These are phyloP conservation scores for Macrophya alboannulata DNA, from an alignment of 2,888 invertebrate genomes.

Conservation along the genomic window DNA sequence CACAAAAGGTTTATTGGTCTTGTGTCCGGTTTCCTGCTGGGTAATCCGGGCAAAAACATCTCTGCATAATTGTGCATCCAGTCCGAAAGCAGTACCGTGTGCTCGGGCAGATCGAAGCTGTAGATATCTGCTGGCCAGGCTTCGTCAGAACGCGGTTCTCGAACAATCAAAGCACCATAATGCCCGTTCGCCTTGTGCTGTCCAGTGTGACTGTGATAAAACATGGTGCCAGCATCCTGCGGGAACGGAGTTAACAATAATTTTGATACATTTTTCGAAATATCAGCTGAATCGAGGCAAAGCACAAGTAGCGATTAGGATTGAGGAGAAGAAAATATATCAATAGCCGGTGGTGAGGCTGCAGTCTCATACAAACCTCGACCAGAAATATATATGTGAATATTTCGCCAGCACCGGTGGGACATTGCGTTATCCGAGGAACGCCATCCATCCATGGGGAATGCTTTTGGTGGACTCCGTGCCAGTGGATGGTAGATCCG, in stretches of 20 bases:
- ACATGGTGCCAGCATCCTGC: conserved; percentile 71
- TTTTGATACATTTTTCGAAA: conserved; percentile 58
- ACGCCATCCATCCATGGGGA: no score
- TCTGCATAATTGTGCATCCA: conserved; percentile 74
- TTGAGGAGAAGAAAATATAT: no score
- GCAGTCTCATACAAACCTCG: conserved; percentile 53
- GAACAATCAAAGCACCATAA: conserved; percentile 74
- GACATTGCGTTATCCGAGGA: no score
- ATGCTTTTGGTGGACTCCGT: no score
- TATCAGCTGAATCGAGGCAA: no score
- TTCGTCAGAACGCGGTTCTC: conserved; percentile 68
- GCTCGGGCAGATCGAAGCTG: conserved; percentile 79
- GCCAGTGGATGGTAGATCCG: conserved; percentile 73
- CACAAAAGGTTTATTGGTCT: conserved; percentile 71
- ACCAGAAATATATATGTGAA: no score
- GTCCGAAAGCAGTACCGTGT: conserved; percentile 78
- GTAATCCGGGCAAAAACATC: conserved; percentile 71
- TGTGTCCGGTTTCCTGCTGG: conserved; percentile 64
- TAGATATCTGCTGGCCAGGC: conserved; percentile 70
- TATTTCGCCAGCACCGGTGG: no score
- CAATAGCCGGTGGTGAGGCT: no score
- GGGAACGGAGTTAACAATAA: conserved; percentile 59
- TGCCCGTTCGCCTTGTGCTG: conserved; percentile 77
- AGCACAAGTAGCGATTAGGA: no score
- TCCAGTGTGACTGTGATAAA: conserved; percentile 75